These are phyloP conservation scores for Orussus abietinus DNA, from an alignment of 1,140 invertebrate species.

Conservation along the genomic window DNA sequence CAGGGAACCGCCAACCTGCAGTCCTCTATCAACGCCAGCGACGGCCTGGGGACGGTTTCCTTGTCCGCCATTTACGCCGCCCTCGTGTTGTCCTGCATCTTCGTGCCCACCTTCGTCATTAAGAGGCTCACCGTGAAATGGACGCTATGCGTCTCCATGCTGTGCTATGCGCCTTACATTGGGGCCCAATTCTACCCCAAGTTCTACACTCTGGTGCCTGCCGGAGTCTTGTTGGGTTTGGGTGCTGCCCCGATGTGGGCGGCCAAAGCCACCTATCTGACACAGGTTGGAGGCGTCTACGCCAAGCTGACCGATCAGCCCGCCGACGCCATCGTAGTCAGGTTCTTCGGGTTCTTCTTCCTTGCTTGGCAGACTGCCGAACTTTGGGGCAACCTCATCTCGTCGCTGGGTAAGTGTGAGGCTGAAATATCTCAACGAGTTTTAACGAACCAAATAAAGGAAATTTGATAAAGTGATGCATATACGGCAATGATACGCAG, in stretches of 20 bases:
- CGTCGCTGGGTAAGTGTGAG: constrained; percentile 85
- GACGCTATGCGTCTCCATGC: constrained; percentile 87
- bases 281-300: constrained; percentile 85
- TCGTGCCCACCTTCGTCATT: constrained; percentile 86
- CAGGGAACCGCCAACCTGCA: constrained; percentile 86
- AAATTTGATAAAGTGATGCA: too few species aligned
- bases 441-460: too few species aligned
- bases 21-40: constrained; percentile 79
- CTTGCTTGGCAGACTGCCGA: constrained; percentile 94
- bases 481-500: too few species aligned
- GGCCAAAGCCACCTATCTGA: constrained; percentile 92
- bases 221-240: constrained; percentile 82
- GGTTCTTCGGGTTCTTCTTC: constrained; percentile 98
- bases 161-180: constrained; percentile 92
- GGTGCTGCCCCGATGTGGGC: constrained; percentile 96
- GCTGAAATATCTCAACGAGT: too few species aligned
- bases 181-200: constrained; percentile 86
- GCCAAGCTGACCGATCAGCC: constrained; percentile 82
- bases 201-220: constrained; percentile 89
- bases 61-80: constrained; percentile 84
- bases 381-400: constrained; percentile 93
- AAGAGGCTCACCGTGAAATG: constrained; percentile 90
- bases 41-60: constrained; percentile 79
- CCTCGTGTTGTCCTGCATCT: constrained; percentile 86
- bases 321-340: constrained; percentile 84